These are phyloP conservation scores for Orbicella faveolata DNA, from an alignment of 64 coral and sea anemone species.

Conservation along the genomic window DNA sequence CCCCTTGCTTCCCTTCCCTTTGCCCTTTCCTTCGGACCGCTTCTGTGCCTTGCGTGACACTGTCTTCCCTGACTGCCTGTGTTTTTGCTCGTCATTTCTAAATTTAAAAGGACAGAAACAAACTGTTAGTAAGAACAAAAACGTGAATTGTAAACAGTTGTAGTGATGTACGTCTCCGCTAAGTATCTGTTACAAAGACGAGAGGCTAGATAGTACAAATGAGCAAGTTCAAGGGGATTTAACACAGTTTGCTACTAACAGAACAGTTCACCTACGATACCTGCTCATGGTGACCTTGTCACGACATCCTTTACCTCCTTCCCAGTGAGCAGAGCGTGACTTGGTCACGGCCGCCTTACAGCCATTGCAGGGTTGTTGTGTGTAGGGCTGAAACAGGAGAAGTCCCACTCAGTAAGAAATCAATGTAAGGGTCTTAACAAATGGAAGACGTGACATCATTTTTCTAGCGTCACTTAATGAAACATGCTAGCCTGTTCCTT, in stretches of 20 bases:
- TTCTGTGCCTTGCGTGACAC: slow-evolving; percentile 60
- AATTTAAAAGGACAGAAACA: background rate
- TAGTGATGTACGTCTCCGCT: background rate
- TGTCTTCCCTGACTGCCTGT: slow-evolving; percentile 37
- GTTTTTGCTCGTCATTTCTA: slow-evolving; percentile 60
- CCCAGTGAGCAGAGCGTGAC: slow-evolving; percentile 86
- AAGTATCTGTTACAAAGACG: no score
- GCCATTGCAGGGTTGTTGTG: slow-evolving; percentile 69
- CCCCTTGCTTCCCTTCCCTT: slow-evolving; percentile 17
- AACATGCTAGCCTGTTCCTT: no score
- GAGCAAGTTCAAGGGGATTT: no score
- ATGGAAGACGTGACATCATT: background rate
- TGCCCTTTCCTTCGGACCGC: slow-evolving; percentile 14
- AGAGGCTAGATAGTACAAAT: background rate
- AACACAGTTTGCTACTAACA: no score
- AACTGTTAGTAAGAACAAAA: no score
- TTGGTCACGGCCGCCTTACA: slow-evolving; percentile 79
- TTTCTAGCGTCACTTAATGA: no score
- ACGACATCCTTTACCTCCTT: slow-evolving; percentile 96
- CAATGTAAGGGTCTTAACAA: no score
- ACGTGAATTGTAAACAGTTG: background rate
- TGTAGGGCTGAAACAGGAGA: slow-evolving; percentile 70
- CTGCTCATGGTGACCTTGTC: slow-evolving; percentile 83
- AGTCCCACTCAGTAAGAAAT: no score
- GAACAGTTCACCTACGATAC: slow-evolving; percentile 9